Percentiles rank a stretch among this genome's conserved stretches.
Conservation (phyloP, 2,888 invertebrate species). For the Hetaerina titia region DNA sequence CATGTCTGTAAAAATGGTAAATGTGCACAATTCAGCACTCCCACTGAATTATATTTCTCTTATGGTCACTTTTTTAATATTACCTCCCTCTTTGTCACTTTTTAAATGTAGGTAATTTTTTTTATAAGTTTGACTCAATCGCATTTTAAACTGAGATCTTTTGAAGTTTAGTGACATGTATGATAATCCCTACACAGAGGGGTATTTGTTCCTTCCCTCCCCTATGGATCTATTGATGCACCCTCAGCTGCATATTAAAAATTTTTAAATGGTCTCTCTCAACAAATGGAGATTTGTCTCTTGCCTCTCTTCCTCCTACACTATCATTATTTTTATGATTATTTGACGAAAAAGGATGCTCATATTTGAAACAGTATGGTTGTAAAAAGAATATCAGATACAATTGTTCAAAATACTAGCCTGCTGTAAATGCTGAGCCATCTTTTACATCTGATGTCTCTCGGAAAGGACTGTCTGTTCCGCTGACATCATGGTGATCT, state of each 20-base stretch:
- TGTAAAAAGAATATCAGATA: not conserved
- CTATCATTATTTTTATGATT: no score
- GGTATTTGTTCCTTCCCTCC: no score
- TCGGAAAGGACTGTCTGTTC: conserved; percentile 82
- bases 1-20: conserved; percentile 76
- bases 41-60: no score
- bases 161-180: no score
- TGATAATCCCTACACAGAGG: no score
- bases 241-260: no score
- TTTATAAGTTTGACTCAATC: no score
- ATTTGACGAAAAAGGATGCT: not conserved
- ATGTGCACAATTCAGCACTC: not conserved
- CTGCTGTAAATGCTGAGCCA: conserved; percentile 82
- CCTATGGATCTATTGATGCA: no score
- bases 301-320: no score
- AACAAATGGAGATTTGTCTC: no score
- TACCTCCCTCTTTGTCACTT: not conserved
- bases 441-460: conserved; percentile 83
- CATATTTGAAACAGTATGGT: not conserved
- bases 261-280: no score
- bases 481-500: conserved; percentile 83
- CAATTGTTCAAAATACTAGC: conserved; percentile 73
- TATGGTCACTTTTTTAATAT: not conserved
- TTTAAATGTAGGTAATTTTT: not conserved
- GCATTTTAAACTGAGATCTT: no score